phyloP scores from a whole-genome alignment of 2,113 vertebrate genomes.

The Anas platyrhynchos region DNA sequence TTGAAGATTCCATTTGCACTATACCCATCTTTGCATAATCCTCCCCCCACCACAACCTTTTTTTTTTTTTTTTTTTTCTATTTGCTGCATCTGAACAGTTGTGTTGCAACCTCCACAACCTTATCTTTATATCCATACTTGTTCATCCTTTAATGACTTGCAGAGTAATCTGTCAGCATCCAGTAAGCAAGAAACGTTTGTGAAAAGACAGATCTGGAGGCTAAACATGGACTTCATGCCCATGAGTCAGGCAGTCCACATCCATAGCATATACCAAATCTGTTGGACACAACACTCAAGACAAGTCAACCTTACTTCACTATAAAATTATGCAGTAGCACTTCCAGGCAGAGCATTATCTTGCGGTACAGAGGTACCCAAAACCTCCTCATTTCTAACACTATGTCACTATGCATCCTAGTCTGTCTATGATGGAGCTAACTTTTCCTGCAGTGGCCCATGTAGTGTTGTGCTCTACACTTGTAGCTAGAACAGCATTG shows the following conservation, averaged over 20 bases:
- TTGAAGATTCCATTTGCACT: not conserved
- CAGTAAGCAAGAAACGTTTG: not conserved
- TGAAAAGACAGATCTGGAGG: accelerated
- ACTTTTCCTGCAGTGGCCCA: too few relatives aligned
- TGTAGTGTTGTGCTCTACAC: too few relatives aligned
- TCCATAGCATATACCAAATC: too few relatives aligned
- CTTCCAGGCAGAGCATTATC: not conserved
- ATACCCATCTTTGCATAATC: not conserved
- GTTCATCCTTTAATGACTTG: not conserved
- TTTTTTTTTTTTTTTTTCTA: too few relatives aligned
- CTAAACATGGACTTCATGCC: accelerated
- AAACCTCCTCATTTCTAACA: not conserved
- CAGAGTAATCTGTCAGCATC: not conserved
- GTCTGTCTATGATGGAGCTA: too few relatives aligned
- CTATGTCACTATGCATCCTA: accelerated
- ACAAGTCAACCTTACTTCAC: not conserved
- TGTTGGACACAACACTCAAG: accelerated
- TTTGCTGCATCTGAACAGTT: not conserved
- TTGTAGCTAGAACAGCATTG: too few relatives aligned
- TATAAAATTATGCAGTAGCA: not conserved
- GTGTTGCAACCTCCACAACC: not conserved
- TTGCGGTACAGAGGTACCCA: not conserved
- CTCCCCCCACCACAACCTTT: too few relatives aligned
- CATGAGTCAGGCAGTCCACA: not conserved
- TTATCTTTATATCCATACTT: not conserved